Base-by-base conservation (phyloP, 2,797 vertebrate species). In the Scomberomorus guttatus region DNA sequence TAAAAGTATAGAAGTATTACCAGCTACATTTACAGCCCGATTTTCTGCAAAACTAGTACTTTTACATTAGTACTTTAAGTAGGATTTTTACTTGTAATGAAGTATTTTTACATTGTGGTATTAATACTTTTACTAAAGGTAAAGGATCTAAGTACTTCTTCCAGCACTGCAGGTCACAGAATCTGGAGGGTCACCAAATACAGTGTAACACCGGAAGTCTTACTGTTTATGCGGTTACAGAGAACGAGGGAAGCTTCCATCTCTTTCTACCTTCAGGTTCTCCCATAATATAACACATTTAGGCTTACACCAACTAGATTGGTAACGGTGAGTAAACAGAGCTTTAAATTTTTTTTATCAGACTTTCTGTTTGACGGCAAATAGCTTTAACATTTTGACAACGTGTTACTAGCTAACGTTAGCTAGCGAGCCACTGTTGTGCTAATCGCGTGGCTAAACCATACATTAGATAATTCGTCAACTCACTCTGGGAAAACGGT, bases 291-390 rank as follows among this genome's bases (percentile, higher is more conserved):
- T 20, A 5, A 15, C 17, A 2, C 0, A 13, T 29, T 46, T 9
- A 1, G 13, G 27, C 2, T 54, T 7, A 2, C 2, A 0, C 32
- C 1, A 34, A 54, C 0, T 4, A 9, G 0, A n/a, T 1, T 22
- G 0, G 1, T 29, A 22, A 81, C 20, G 72, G 91, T 90, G 58
- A 87, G 91, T 88, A 25, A 7, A 63, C 32, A 14, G 2, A 62
- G 13, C 0, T 0, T 17, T 0, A 17, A 0, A 14, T 14, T 3
- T 4, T 10, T n/a, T 20, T 44, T 9, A 22, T 3, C 18, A 20
- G 5, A 60, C 0, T n/a, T 59, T 14, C 25, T 66, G 15, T 64
- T 71, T 24, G 24, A 66, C 22, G 20, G 1, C 17, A 17, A 46
- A 51, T 22, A 17, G 39, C n/a, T 0, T 39, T 39, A 0, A 57